Conservation (phyloP, 1,140 invertebrate genomes). For the Eumeta japonica region DNA sequence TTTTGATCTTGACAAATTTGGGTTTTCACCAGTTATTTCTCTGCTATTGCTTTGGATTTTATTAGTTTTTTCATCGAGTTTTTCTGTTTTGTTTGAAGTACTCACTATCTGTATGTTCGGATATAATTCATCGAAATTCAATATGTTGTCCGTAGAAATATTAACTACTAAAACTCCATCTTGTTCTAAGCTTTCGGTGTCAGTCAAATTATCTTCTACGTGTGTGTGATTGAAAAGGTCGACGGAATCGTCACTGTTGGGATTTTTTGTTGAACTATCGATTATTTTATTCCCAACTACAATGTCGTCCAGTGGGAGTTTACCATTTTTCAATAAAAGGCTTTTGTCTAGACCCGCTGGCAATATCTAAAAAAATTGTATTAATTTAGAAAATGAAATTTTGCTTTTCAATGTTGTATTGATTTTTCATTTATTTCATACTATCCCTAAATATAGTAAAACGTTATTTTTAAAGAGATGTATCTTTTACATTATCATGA, state of each 20-base stretch:
- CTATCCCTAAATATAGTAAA: no score
- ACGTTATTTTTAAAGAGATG: no score
- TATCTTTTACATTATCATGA: background rate
- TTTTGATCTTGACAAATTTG: conserved; percentile 46
- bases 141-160: conserved; percentile 48
- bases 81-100: conserved; percentile 26
- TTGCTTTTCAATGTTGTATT: background rate
- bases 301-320: conserved; percentile 34
- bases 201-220: conserved; percentile 38
- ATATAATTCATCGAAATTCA: conserved; percentile 48
- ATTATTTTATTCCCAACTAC: no score
- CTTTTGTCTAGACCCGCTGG: conserved; percentile 43
- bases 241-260: conserved; percentile 19
- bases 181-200: conserved; percentile 52
- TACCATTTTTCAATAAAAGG: conserved; percentile 41
- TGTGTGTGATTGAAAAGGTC: conserved; percentile 11
- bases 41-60: conserved; percentile 57
- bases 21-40: conserved; percentile 53
- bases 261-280: conserved; percentile 22
- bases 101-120: conserved; percentile 35
- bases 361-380: conserved; percentile 27
- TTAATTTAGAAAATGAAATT: no score
- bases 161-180: conserved; percentile 53
- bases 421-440: background rate
- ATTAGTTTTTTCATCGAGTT: conserved; percentile 49